Base-by-base conservation (phyloP, 2,888 invertebrate species). In the Poecilus cupreus region DNA sequence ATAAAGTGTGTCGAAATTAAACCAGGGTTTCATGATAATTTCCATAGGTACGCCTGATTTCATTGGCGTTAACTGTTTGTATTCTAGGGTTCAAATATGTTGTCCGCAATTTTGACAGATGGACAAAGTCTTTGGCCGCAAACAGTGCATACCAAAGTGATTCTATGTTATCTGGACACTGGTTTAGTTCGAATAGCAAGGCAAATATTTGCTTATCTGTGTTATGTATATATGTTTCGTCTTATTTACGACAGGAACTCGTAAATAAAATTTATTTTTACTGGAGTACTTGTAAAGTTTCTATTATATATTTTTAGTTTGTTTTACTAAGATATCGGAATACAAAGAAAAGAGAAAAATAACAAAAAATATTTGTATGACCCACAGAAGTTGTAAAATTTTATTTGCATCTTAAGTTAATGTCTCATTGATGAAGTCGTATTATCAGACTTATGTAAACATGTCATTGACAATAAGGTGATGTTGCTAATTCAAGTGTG, bases 221-320 rank as follows among this genome's bases (percentile, higher is more conserved):
- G 75, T 75, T 75, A 75, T 75, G 75, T 75, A 75, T 75, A 75
- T 75, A 75, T 75, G 75, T 75, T 75, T 75, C 74, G 16, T 74
- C 75, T 75, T 75, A 46, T 72, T 75, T 75, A 75, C 75, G 75
- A 51, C 75, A 75, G 75, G 51, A 75, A 75, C 43, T 51, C 32
- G 49, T 49, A 75, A 75, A 51, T 75, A 51, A 75, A 75, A 32
- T 51, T 75, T 75, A 75, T 75, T 75, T 75, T 75, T 75, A 75
- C 51, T 49, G 32, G 75, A 75, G 51, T 75, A 51, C 75, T 51
- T 75, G 32, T 72, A 75, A 75, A 75, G 43, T 75, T 75, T 75
- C 51, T 75, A 75, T 75, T 49, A 75, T 75, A 74, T 74, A 75
- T 75, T 75, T 72, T 75, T 49, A 75, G 75, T 75, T 75, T 51